Evolutionary conservation across 2,888 invertebrate species (phyloP).

Genomic region (Salpingus planirostris): DNA sequence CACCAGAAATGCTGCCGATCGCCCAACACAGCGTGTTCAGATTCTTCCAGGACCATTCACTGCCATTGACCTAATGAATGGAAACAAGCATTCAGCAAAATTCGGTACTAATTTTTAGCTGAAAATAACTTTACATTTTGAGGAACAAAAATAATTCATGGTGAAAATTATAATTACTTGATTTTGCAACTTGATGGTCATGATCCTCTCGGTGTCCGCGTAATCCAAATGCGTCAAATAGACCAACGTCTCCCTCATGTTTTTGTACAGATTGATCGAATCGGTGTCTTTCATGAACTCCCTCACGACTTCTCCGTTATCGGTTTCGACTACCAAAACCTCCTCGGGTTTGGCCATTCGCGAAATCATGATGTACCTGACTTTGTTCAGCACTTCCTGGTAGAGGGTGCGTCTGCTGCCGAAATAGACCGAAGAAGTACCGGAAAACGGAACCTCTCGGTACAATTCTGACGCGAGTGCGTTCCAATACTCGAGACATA

Average conservation of each 20-base stretch:
- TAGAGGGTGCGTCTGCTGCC: slow-evolving; percentile 54
- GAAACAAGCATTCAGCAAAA: neutral
- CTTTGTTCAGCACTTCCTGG: slow-evolving; percentile 72
- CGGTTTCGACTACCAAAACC: slow-evolving; percentile 98
- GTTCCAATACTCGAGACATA: slow-evolving; percentile 99
- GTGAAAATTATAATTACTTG: slow-evolving; percentile 50
- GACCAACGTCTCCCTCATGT: slow-evolving; percentile 96
- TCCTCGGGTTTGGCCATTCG: slow-evolving; percentile 99
- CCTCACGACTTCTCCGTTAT: slow-evolving; percentile 97
- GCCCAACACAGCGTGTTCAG: slow-evolving; percentile 99
- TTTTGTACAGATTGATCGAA: slow-evolving; percentile 97
- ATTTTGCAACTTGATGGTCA: slow-evolving; percentile 97
- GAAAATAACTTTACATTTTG: too few species aligned
- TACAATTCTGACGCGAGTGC: slow-evolving; percentile 87
- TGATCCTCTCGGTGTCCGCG: slow-evolving; percentile 94
- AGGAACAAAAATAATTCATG: too few species aligned
- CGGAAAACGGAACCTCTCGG: slow-evolving; percentile 54
- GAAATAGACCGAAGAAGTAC: slow-evolving; percentile 31
- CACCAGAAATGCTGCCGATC: slow-evolving; percentile 83
- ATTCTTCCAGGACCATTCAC: slow-evolving; percentile 99
- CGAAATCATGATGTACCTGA: slow-evolving; percentile 96
- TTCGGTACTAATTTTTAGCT: neutral
- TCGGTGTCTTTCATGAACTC: slow-evolving; percentile 99
- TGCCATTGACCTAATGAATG: slow-evolving; percentile 66
- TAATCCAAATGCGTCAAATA: slow-evolving; percentile 98